A percentile compares a stretch with the other conserved stretches of the same genome.
Conservation (phyloP, 2,888 invertebrate genomes). For the Melanargia galathea region DNA sequence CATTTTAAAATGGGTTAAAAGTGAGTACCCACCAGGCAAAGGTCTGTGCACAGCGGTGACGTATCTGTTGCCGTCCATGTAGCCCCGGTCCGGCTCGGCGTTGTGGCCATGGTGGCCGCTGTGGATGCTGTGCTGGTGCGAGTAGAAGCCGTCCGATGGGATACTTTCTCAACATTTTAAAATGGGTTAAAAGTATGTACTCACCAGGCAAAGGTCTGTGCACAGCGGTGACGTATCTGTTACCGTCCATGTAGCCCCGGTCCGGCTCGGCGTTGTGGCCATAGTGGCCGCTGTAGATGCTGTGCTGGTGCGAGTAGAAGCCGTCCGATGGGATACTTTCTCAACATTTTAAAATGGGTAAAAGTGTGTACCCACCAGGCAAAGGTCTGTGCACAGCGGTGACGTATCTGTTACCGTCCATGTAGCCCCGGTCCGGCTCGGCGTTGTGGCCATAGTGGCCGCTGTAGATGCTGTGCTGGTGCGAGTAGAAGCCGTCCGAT, state of each 20-base stretch:
- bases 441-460: slow-evolving; percentile 71
- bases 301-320: slow-evolving; percentile 77
- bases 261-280: slow-evolving; percentile 71
- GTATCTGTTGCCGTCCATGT: slow-evolving; percentile 79
- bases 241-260: slow-evolving; percentile 79
- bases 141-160: too few relatives aligned
- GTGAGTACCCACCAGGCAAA: slow-evolving; percentile 45
- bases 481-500: slow-evolving; percentile 77
- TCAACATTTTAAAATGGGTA: too few relatives aligned
- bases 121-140: slow-evolving; percentile 75
- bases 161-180: too few relatives aligned
- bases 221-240: slow-evolving; percentile 75
- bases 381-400: slow-evolving; percentile 73
- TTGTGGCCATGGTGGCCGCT: slow-evolving; percentile 72
- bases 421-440: slow-evolving; percentile 75
- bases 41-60: slow-evolving; percentile 75
- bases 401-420: slow-evolving; percentile 79
- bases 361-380: slow-evolving; percentile 68
- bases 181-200: too few relatives aligned
- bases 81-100: slow-evolving; percentile 73
- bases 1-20: too few relatives aligned
- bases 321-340: too few relatives aligned
- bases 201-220: slow-evolving; percentile 63
- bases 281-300: slow-evolving; percentile 73
- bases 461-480: slow-evolving; percentile 74